phyloP scores from a whole-genome alignment of 2,888 invertebrate species.

The Cephalotes varians region DNA sequence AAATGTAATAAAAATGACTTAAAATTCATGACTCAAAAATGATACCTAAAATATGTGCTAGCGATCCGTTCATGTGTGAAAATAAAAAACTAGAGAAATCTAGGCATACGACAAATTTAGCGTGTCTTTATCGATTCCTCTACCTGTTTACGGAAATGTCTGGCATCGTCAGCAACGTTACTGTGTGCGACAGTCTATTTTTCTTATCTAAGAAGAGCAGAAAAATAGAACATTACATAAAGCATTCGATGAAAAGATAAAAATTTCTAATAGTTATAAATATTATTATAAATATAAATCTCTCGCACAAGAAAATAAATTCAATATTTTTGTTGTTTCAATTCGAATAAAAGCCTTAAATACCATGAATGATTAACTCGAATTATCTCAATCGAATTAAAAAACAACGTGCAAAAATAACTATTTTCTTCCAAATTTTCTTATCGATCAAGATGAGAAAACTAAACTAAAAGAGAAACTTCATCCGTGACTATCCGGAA shows the following conservation, averaged over 20 bases:
- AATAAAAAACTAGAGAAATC: conserved; percentile 2
- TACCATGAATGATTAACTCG: neutral
- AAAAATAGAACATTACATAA: conserved; percentile 1
- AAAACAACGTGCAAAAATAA: neutral
- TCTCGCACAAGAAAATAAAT: neutral
- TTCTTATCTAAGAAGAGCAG: conserved; percentile 22
- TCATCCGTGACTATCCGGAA: neutral
- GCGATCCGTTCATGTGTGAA: neutral
- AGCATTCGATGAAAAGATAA: conserved; percentile 17
- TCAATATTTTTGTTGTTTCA: neutral
- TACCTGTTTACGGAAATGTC: conserved; percentile 37
- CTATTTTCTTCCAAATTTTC: conserved; percentile 10
- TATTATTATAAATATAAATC: conserved; percentile 13
- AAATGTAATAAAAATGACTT: neutral
- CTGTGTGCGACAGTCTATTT: conserved; percentile 9
- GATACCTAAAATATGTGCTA: neutral
- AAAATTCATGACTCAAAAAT: neutral
- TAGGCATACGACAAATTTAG: conserved; percentile 14
- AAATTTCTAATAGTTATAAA: conserved; percentile 1
- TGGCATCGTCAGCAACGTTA: conserved; percentile 25
- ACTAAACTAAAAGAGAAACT: conserved; percentile 25
- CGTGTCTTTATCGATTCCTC: conserved; percentile 25
- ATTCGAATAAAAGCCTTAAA: conserved; percentile 6
- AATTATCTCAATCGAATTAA: neutral
- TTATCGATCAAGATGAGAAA: too few relatives aligned